Evolutionary conservation across 2,797 vertebrate genomes (phyloP), one percentile per base, ranked within the genome.

Genomic region (Esox masquinongy): DNA sequence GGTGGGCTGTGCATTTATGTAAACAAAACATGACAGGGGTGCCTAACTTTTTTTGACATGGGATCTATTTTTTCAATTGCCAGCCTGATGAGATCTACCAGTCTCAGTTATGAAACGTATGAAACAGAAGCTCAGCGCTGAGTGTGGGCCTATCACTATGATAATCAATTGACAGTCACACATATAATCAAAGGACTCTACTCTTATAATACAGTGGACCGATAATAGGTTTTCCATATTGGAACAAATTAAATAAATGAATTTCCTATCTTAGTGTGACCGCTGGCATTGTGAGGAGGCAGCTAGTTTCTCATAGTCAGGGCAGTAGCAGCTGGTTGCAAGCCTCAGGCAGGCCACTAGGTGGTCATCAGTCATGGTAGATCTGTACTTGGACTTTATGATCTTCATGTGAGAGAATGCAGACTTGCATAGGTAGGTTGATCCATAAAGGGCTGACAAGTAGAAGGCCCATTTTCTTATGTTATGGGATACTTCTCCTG

Each of bases 371-470:
- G 73, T 82, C 72, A 77, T 22, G 74, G 76, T 77, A 19, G 77
- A 36, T 76, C 70, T 82, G 76, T 76, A 74, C 69, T 80, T 82
- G 29, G 67, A 80, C 76, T 78, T 83, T 26, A 76, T 73, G 61
- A 78, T 78, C 70, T 82, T 79, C 70, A 80, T 77, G 67, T 79
- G 82, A 66, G 47, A 85, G 4, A n/a, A n/a, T 82, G 78, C 72
- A 77, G 63, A 74, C 53, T 79, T 50, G 8, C 72, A 83, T 64
- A 81, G 68, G 59, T 75, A 81, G 4, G 72, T 74, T 70, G 81
- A 81, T 70, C 73, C 75, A 73, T 80, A 84, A 83, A 80, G n/a
- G n/a, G n/a, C n/a, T n/a, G n/a, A n/a, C n/a, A n/a, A n/a, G n/a
- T n/a, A n/a, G n/a, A 61, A 19, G 81, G 34, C 34, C 51, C 31